Conservation (phyloP, 2,113 vertebrate genomes). For the Tyto alba region DNA sequence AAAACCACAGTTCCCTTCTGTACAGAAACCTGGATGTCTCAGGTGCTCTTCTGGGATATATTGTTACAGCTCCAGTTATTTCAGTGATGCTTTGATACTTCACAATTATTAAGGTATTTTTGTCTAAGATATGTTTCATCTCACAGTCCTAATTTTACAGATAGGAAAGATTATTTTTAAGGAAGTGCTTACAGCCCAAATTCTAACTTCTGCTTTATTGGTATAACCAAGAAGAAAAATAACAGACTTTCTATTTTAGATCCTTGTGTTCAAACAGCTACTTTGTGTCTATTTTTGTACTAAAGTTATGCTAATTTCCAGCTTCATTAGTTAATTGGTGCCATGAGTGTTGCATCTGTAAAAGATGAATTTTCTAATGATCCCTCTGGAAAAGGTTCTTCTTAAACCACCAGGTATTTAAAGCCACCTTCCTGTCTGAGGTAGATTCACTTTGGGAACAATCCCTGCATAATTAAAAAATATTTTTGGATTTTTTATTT, state of each 20-base stretch:
- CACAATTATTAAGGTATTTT: background rate
- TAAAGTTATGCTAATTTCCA: background rate
- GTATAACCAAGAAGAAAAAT: background rate
- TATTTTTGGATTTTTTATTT: constrained; percentile 25
- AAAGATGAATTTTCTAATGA: background rate
- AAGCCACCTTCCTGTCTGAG: background rate
- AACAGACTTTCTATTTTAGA: background rate
- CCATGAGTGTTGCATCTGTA: background rate
- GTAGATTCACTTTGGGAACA: background rate
- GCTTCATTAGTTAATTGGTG: constrained; percentile 14
- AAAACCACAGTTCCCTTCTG: background rate
- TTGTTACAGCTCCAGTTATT: background rate
- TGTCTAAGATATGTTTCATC: background rate
- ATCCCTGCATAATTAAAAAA: background rate
- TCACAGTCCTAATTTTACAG: background rate
- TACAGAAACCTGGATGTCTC: background rate
- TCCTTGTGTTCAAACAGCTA: background rate
- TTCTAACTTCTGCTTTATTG: background rate
- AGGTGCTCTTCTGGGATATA: rapidly evolving
- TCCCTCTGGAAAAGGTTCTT: background rate
- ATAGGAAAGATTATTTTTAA: background rate
- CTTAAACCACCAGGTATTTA: constrained; percentile 3
- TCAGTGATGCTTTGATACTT: background rate
- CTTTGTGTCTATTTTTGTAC: background rate
- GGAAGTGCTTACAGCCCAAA: background rate